Evolutionary conservation across 2,888 invertebrate species (phyloP), one percentile per base, ranked within the genome.

Genomic region (Parnassius smintheus): DNA sequence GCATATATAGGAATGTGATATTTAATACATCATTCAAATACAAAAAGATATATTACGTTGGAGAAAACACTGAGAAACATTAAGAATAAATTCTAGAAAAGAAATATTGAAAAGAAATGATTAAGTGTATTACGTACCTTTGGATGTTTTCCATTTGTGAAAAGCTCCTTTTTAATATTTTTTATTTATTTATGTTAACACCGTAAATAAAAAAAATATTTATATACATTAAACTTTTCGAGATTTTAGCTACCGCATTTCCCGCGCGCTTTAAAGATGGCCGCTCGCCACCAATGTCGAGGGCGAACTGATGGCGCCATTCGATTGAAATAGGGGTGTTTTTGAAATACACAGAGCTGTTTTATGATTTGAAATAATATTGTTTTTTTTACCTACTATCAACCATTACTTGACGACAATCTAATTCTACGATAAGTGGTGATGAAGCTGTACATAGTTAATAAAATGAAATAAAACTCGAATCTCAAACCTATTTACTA

Each of bases 251-350:
- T 25, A 56, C n/a, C 22, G 56, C 56, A 50, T 61, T 56, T 49
- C 50, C 44, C 25, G 49, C 42, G 10, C 18, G 25, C 2, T 25
- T 9, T 42, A 18, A 9, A 9, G 2, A 72, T 77, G 79, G 75
- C 73, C 70, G 68, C 59, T 60, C 78, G 72, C 74, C 70, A 65
- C 65, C 73, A 72, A 75, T 69, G 72, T 69, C 73, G 69, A 72
- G 72, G 73, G 72, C 71, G 70, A 68, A 86, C 88, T 87, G 77
- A 73, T 78, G 69, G 79, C 80, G 78, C 64, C 64, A 60, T 58
- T 65, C 59, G 65, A 66, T 67, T 66, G 65, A 61, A n/a, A 46
- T 68, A 72, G 73, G 81, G 83, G 82, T 77, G 76, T 70, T 71
- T 64, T 59, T 59, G 72, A 77, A 55, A 8, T 70, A 2, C 66